Conservation (phyloP, 2,888 invertebrate genomes). For the Blastobasis lacticolella region DNA sequence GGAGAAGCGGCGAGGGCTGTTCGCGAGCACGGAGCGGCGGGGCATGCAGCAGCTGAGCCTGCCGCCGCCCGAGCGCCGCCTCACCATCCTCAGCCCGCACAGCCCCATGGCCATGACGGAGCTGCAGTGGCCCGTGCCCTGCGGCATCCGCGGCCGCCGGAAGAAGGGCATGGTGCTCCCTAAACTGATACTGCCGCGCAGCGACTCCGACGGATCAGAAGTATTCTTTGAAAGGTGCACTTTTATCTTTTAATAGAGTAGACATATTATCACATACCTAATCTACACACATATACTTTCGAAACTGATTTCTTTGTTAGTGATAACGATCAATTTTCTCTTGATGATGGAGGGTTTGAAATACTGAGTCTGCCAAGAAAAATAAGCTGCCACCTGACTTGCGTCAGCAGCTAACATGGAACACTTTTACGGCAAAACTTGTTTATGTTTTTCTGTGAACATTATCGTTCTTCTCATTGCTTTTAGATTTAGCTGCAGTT, state of each 20-base stretch:
- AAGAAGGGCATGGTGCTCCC: constrained; percentile 84
- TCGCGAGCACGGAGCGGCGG: constrained; percentile 78
- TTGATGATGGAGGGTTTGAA: not conserved
- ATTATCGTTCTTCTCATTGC: no score
- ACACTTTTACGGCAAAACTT: constrained; percentile 12
- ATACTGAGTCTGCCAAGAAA: constrained; percentile 12
- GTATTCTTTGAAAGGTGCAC: constrained; percentile 77
- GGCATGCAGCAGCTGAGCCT: constrained; percentile 80
- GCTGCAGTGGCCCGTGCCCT: constrained; percentile 75
- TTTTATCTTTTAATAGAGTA: not conserved
- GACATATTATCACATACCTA: not conserved
- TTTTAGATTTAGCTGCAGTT: no score
- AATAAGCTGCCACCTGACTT: constrained; percentile 15
- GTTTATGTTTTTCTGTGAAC: constrained; percentile 18
- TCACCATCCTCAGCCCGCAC: constrained; percentile 87
- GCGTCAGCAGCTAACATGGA: constrained; percentile 28
- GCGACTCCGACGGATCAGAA: constrained; percentile 82
- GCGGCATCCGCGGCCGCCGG: constrained; percentile 75
- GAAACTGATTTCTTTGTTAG: no score
- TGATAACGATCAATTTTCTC: no score
- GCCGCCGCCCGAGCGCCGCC: constrained; percentile 78
- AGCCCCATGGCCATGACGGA: constrained; percentile 82
- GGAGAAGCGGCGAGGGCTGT: constrained; percentile 78
- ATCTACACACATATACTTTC: no score
- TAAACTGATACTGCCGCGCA: constrained; percentile 82